Evolutionary conservation across 2,888 invertebrate species (phyloP).

Genomic region (Agapetus fuscipes): DNA sequence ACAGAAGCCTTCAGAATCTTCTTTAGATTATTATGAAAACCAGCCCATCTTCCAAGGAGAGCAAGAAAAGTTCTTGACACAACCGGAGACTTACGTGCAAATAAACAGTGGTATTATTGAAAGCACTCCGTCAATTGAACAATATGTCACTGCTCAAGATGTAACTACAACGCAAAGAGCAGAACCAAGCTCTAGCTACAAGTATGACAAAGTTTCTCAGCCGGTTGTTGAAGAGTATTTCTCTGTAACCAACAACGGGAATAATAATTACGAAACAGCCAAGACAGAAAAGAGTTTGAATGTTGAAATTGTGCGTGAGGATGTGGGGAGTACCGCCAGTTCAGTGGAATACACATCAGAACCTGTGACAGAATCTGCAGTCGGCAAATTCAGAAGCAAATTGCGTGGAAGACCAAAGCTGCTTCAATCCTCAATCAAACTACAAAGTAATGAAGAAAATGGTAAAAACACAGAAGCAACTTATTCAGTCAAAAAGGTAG

Average conservation of each 20-base stretch:
- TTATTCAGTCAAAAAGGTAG: slow-evolving; percentile 9
- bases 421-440: slow-evolving; percentile 26
- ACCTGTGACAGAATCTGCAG: slow-evolving; percentile 29
- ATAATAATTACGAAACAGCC: slow-evolving; percentile 3
- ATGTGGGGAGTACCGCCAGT: slow-evolving; percentile 26
- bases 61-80: slow-evolving; percentile 17
- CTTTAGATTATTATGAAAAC: slow-evolving; percentile 14
- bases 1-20: slow-evolving; percentile 14
- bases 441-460: slow-evolving; percentile 26
- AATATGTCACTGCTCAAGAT: slow-evolving; percentile 5
- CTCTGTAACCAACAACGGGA: not conserved
- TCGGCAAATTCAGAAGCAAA: slow-evolving; percentile 29
- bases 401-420: slow-evolving; percentile 16
- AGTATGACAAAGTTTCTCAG: slow-evolving; percentile 10
- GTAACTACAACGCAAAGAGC: slow-evolving; percentile 7
- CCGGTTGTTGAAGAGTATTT: not conserved
- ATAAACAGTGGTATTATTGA: slow-evolving; percentile 7
- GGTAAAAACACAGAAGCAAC: slow-evolving; percentile 24
- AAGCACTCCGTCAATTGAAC: slow-evolving; percentile 3
- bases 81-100: slow-evolving; percentile 17
- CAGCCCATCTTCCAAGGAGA: slow-evolving; percentile 20
- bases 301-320: slow-evolving; percentile 7
- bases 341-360: slow-evolving; percentile 28
- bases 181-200: slow-evolving; percentile 6
- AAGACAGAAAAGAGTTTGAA: slow-evolving; percentile 2